Evolutionary conservation across 2,888 invertebrate species (phyloP), one percentile per base, ranked within the genome.

Genomic region (Xylota segnis): DNA sequence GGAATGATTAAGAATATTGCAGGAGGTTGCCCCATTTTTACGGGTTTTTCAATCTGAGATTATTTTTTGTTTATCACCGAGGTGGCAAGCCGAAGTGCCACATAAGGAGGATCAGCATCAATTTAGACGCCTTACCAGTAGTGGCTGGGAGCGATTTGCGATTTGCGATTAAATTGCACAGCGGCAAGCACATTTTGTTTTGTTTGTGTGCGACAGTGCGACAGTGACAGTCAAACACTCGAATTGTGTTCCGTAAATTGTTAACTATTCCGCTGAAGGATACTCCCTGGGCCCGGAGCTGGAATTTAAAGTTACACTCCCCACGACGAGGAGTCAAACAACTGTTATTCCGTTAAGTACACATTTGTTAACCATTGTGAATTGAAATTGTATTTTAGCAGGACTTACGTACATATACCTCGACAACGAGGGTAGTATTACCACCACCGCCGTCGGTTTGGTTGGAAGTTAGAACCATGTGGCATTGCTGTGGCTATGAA

Each of bases 21-120:
- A 56, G 63, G 27, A 68, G 65, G 59, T 45, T 79, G 52, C 45
- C 52, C 65, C 16, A 75, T 76, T 79, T 83, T 79, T 81, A 84
- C 70, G 81, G 59, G 59, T 71, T 84, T 84, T 84, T 71, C 70
- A 81, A 84, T 81, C 84, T 70, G 65, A 75, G 84, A 84, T 84
- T 81, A 84, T 70, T 71, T 70, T 76, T 79, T 84, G 70, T 84
- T 76, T 81, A 84, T 84, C 70, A 81, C 79, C 74, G 32, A 83
- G 83, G 77, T 76, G 75, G 78, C 74, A 84, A 79, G 71, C 65
- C 52, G 63, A 78, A 78, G 50, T 78, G 83, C 52, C 63, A 63
- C 56, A 83, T 58, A 74, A 56, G 59, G 59, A 56, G 81, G 71
- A 84, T 81, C 79, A 84, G 65, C 81, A 84, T 76, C 70, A 81